Percentiles rank a stretch among this genome's conserved stretches.
These are phyloP conservation scores for Epizoanthus ramosus DNA, from an alignment of 92 coral and sea anemone species.

Conservation along the genomic window DNA sequence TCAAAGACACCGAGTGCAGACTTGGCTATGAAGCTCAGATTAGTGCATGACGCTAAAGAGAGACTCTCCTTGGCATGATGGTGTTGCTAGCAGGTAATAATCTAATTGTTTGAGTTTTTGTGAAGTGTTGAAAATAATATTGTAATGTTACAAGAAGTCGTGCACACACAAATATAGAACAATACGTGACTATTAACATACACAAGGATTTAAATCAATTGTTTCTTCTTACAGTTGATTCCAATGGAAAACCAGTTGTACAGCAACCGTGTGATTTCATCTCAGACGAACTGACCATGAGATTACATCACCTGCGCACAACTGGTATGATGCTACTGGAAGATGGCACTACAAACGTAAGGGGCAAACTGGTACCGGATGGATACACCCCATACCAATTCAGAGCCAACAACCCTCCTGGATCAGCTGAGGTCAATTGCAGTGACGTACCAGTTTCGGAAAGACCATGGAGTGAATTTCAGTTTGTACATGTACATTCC, in stretches of 20 bases:
- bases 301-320: conserved; percentile 1
- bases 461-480: conserved; percentile 25
- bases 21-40: no score
- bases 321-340: conserved; percentile 22
- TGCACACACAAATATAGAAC: no score
- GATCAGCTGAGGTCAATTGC: conserved; percentile 27
- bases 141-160: no score
- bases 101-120: no score
- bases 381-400: conserved; percentile 35
- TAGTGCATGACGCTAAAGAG: no score
- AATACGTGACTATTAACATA: no score
- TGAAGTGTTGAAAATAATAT: no score
- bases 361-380: conserved; percentile 33
- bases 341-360: background rate
- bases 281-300: background rate
- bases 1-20: no score
- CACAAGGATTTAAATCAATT: no score
- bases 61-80: no score
- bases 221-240: no score
- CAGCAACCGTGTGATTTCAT: conserved; percentile 25
- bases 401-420: conserved; percentile 21
- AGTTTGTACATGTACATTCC: conserved; percentile 39
- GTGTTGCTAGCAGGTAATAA: no score
- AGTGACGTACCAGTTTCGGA: conserved; percentile 25
- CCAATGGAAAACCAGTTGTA: background rate